These are phyloP conservation scores for Phoeniculus purpureus DNA, from an alignment of 2,797 vertebrate species.

Conservation along the genomic window DNA sequence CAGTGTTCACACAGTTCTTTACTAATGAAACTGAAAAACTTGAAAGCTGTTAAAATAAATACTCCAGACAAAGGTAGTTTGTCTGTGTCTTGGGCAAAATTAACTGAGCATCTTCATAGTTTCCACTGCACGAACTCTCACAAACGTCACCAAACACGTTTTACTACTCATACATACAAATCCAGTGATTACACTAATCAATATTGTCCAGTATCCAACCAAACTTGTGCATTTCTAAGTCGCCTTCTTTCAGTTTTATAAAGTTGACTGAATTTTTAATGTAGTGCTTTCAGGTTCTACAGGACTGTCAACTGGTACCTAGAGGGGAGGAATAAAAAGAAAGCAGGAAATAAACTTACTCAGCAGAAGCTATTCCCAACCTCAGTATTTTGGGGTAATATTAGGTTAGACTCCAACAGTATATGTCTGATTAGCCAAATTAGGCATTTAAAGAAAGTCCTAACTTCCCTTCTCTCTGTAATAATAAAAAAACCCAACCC, in stretches of 20 bases:
- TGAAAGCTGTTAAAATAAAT: conserved; percentile 18
- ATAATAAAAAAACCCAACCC: neutral
- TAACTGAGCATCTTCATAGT: neutral
- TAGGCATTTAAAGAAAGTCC: neutral
- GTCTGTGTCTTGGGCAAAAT: conserved; percentile 1
- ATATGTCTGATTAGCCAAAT: neutral
- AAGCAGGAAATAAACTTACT: neutral
- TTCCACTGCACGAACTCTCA: neutral
- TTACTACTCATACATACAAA: neutral
- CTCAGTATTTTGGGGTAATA: neutral
- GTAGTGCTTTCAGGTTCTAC: conserved; percentile 63
- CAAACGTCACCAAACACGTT: neutral
- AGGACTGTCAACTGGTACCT: conserved; percentile 77
- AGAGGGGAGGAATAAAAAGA: neutral
- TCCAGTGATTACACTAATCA: conserved; percentile 16
- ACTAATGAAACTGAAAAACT: neutral
- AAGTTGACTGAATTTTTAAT: conserved; percentile 53
- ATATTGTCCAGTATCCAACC: neutral
- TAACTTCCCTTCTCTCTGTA: neutral
- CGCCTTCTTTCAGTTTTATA: conserved; percentile 51
- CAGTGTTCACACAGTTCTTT: neutral
- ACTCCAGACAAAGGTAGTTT: conserved; percentile 34
- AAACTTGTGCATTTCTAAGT: neutral
- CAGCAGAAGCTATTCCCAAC: neutral
- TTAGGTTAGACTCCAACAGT: neutral